Conservation (phyloP, 1,140 invertebrate genomes). For the Drosophila pruinosa region DNA sequence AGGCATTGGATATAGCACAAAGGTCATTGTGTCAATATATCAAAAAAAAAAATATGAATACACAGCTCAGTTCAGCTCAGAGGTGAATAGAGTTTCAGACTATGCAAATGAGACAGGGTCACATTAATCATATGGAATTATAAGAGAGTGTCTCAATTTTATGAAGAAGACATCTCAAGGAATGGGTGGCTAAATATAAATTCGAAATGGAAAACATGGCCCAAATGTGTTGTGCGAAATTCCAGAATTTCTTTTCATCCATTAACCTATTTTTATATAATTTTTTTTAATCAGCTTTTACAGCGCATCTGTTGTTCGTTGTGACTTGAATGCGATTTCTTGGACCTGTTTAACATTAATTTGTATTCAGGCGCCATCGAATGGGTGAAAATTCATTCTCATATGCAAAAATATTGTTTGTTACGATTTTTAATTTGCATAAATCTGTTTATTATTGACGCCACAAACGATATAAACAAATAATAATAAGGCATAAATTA, state of each 20-base stretch:
- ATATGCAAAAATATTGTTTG: slow-evolving; percentile 32
- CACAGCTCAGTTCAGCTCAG: slow-evolving; percentile 11
- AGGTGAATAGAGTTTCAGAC: slow-evolving; percentile 19
- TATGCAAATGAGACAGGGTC: slow-evolving; percentile 31
- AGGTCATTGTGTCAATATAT: slow-evolving; percentile 53
- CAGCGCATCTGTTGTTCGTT: background rate
- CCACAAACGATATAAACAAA: slow-evolving; percentile 16
- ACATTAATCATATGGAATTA: slow-evolving; percentile 18
- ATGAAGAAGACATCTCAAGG: background rate
- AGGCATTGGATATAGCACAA: slow-evolving; percentile 28
- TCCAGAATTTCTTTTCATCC: too few relatives aligned
- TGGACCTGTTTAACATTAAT: slow-evolving; percentile 23
- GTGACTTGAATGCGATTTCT: background rate
- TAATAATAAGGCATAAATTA: slow-evolving; percentile 36
- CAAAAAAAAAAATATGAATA: slow-evolving; percentile 9
- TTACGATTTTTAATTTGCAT: slow-evolving; percentile 39
- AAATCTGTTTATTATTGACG: slow-evolving; percentile 42
- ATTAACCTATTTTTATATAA: background rate
- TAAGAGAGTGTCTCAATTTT: too few relatives aligned
- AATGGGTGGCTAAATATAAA: background rate
- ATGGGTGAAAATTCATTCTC: slow-evolving; percentile 38
- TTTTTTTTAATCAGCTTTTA: background rate
- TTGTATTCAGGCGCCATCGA: slow-evolving; percentile 40
- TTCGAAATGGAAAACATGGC: background rate
- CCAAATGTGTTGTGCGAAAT: background rate